Conservation (phyloP, 2,797 vertebrate species). For the Rhadinocentrus ornatus region DNA sequence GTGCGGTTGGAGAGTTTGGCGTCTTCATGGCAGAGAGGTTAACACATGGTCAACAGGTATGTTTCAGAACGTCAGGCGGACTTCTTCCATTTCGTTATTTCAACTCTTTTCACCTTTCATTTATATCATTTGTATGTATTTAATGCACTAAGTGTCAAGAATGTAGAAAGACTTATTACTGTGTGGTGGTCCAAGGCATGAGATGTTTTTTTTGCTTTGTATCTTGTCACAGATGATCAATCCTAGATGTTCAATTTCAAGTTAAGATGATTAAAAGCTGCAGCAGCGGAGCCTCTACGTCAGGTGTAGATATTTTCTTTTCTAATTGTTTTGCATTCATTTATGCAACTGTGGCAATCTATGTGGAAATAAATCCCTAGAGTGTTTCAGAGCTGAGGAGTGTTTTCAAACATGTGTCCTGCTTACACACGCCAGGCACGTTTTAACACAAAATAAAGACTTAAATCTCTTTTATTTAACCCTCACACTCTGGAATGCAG, state of each 20-base stretch:
- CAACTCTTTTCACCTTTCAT: conserved; percentile 38
- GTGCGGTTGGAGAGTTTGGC: conserved; percentile 18
- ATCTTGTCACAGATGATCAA: conserved; percentile 64
- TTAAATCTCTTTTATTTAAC: background rate
- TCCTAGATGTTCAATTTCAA: conserved; percentile 57
- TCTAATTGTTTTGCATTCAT: conserved; percentile 31
- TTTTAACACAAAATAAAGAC: conserved; percentile 13
- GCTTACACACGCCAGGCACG: background rate
- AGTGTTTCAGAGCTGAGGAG: conserved; percentile 12
- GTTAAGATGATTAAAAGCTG: conserved; percentile 32
- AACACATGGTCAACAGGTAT: conserved; percentile 42
- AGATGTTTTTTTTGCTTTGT: conserved; percentile 68
- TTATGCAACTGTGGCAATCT: conserved; percentile 15
- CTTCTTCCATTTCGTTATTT: conserved; percentile 48
- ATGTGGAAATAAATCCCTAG: background rate
- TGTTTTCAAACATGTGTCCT: background rate
- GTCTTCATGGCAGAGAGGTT: conserved; percentile 42
- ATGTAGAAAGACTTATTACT: conserved; percentile 88
- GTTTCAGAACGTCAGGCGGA: conserved; percentile 29
- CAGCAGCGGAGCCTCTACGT: conserved; percentile 37
- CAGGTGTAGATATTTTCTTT: conserved; percentile 50
- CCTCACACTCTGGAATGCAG: conserved; percentile 38
- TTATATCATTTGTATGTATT: conserved; percentile 84
- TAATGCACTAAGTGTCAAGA: conserved; percentile 92
- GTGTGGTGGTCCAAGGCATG: conserved; percentile 87